Evolutionary conservation across 1,140 invertebrate genomes (phyloP).

Genomic region (Magallana ariakensis): DNA sequence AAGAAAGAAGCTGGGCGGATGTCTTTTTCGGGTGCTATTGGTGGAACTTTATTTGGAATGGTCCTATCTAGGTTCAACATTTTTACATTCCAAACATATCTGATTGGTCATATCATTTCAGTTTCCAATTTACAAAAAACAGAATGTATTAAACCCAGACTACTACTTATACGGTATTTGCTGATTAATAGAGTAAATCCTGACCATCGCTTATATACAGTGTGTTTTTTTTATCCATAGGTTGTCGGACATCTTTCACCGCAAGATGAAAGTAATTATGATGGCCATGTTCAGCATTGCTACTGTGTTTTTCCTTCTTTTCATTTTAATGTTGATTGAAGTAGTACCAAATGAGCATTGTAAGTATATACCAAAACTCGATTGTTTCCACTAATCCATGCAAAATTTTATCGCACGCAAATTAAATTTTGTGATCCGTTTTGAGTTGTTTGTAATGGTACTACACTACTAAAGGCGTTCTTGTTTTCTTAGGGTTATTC

Average conservation of each 20-base stretch:
- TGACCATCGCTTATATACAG: not conserved
- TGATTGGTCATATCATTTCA: too few species aligned
- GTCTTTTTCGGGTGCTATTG: constrained; percentile 66
- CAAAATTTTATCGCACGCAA: not conserved
- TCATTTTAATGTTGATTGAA: not conserved
- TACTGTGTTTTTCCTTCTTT: constrained; percentile 5
- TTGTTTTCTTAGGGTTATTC: constrained; percentile 50
- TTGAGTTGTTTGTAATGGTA: too few species aligned
- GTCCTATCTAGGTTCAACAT: constrained; percentile 64
- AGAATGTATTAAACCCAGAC: too few species aligned
- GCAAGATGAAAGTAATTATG: constrained; percentile 3
- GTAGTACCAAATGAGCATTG: not conserved
- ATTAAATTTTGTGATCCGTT: too few species aligned
- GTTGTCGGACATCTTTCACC: not conserved
- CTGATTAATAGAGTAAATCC: not conserved
- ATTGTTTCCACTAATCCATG: not conserved
- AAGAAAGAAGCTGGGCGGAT: constrained; percentile 72
- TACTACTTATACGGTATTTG: too few species aligned
- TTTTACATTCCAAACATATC: too few species aligned
- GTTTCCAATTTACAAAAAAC: too few species aligned
- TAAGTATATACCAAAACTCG: not conserved
- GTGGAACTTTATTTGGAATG: constrained; percentile 64
- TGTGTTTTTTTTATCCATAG: not conserved
- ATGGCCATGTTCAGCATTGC: not conserved
- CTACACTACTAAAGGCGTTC: not conserved